Percentiles rank a stretch among this genome's conserved stretches.
Evolutionary conservation across 2,888 invertebrate species (phyloP).

Genomic region (Drosophila paramelanica): DNA sequence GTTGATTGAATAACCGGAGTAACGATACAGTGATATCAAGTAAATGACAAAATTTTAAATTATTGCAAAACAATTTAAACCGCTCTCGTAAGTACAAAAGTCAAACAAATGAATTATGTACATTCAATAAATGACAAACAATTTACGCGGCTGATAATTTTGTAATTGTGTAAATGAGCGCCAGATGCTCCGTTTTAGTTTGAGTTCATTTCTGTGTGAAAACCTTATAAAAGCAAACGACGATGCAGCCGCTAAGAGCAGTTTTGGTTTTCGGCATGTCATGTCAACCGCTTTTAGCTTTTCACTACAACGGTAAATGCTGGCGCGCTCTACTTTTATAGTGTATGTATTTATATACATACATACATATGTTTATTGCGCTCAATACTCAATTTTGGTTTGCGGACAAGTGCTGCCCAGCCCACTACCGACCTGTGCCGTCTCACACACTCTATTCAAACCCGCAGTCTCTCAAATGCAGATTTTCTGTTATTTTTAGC

Average conservation of each 20-base stretch:
- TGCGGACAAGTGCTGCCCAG: constrained; percentile 28
- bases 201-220: constrained; percentile 57
- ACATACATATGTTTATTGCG: neutral
- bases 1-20: constrained; percentile 61
- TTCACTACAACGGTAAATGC: constrained; percentile 58
- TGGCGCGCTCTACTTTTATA: constrained; percentile 48
- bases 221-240: constrained; percentile 51
- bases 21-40: constrained; percentile 23
- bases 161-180: constrained; percentile 13
- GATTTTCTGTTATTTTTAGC: constrained; percentile 63
- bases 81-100: constrained; percentile 36
- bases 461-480: constrained; percentile 17
- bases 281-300: constrained; percentile 40
- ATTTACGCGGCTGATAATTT: constrained; percentile 31
- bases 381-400: constrained; percentile 22
- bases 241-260: constrained; percentile 34
- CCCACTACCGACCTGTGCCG: constrained; percentile 2
- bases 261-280: constrained; percentile 49
- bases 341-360: neutral
- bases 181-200: constrained; percentile 2
- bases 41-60: constrained; percentile 48
- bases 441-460: constrained; percentile 2
- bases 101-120: constrained; percentile 23
- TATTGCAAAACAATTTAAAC: constrained; percentile 44
- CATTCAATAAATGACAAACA: constrained; percentile 31